phyloP scores from a whole-genome alignment of 2,888 invertebrate genomes.

The Xestia rhomboidea region DNA sequence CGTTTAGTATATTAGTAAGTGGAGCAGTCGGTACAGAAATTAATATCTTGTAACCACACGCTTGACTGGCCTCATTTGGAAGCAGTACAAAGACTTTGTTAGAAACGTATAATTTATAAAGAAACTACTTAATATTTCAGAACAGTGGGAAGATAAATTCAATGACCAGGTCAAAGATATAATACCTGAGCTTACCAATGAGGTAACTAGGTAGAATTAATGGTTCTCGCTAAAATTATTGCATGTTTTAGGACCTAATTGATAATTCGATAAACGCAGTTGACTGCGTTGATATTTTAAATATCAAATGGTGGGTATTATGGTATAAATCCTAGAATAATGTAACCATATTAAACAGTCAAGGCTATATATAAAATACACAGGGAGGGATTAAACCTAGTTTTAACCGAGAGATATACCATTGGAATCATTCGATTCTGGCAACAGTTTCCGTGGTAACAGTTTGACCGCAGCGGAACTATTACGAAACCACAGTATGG shows the following conservation, averaged over 20 bases:
- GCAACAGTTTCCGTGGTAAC: constrained; percentile 47
- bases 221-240: neutral
- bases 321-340: neutral
- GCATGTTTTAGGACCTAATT: neutral
- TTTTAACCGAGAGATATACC: constrained; percentile 26
- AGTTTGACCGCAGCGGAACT: constrained; percentile 44
- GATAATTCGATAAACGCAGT: neutral
- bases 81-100: constrained; percentile 25
- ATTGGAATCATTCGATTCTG: constrained; percentile 43
- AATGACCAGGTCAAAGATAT: neutral
- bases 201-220: neutral
- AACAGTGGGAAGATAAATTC: constrained; percentile 10
- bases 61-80: constrained; percentile 51
- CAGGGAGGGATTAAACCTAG: neutral
- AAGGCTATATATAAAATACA: neutral
- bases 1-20: constrained; percentile 27
- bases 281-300: neutral
- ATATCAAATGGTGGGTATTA: neutral
- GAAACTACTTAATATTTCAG: constrained; percentile 5
- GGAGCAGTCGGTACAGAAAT: constrained; percentile 47
- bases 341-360: neutral
- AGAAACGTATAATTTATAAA: constrained; percentile 32
- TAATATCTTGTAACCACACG: constrained; percentile 55
- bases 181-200: constrained; percentile 18
- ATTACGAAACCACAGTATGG: constrained; percentile 44